Base-by-base conservation (phyloP, 2,888 invertebrate genomes). In the Noctua pronuba region DNA sequence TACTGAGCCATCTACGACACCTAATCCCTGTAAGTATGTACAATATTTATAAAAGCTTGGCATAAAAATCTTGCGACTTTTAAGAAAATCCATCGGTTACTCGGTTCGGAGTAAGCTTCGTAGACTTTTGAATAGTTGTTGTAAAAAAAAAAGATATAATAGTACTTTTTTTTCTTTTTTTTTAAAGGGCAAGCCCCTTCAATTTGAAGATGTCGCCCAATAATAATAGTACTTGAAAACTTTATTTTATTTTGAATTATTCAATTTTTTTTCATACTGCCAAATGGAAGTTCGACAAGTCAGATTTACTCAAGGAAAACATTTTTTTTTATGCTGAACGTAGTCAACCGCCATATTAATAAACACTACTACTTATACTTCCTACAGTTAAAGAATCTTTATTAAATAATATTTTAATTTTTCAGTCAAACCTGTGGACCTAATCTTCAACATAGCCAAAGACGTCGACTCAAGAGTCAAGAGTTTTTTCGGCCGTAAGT, bases 391-490 rank as follows among this genome's bases (percentile, higher is more conserved):
- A 60, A 60, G 1, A 60, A 60, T 60, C n/a, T 55, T 11, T n/a
- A 52, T 24, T 24, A 55, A 0, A 41, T 31, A 0, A n/a, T 5
- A n/a, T 31, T 41, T 31, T 21, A 4, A 8, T 41, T 70, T 77
- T 70, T 41, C 72, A 77, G 77, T 0, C 10, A 52, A 44, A 7
- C 55, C 24, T 13, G 0, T 62, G 0, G 5, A 2, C 8, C 2
- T 0, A 3, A 0, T 70, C 2, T 0, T 0, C 6, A 1, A 2
- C 5, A 0, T 71, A 2, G 41, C 1, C 31, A 1, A n/a, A 11
- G 1, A 1, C 28, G 0, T 31, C 24, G 11, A 24, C 24, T 10
- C 24, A 24, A 8, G 24, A 52, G 1, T 52, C 52, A 52, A 18
- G 21, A 7, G 18, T 18, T 46, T 46, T 46, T 46, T 41, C 1